These are phyloP conservation scores for Phenganax subtilis DNA, from an alignment of 92 coral and sea anemone species.

Conservation along the genomic window DNA sequence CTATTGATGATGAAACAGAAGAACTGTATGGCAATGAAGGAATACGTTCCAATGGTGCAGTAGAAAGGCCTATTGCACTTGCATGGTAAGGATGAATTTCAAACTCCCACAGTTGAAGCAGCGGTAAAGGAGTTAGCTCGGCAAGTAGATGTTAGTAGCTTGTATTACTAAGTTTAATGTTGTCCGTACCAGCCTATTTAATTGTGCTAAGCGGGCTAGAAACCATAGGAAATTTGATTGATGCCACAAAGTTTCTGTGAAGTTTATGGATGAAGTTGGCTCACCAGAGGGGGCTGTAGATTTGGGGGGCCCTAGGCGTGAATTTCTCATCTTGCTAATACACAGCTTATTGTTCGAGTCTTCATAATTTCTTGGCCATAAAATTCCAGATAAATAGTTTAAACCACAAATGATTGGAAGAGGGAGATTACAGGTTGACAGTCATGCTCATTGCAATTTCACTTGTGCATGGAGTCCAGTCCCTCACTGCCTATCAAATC, in stretches of 20 bases:
- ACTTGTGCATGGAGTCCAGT: constrained; percentile 30
- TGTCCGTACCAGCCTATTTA: constrained; percentile 18
- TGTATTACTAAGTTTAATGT: constrained; percentile 40
- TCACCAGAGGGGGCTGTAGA: constrained; percentile 35
- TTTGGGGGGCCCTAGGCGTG: constrained; percentile 40
- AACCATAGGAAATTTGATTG: background rate
- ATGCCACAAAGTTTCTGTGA: constrained; percentile 32
- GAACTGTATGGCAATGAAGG: constrained; percentile 30
- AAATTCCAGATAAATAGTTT: constrained; percentile 14
- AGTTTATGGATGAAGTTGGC: constrained; percentile 36
- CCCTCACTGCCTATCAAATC: constrained; percentile 31
- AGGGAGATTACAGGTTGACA: constrained; percentile 22
- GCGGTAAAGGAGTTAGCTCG: constrained; percentile 28
- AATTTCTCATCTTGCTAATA: constrained; percentile 30
- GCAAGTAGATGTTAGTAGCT: constrained; percentile 22
- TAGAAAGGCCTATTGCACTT: background rate
- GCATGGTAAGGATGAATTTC: background rate
- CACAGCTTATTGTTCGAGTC: constrained; percentile 32
- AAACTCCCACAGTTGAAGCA: constrained; percentile 31
- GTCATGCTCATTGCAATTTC: constrained; percentile 26
- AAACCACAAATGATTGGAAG: constrained; percentile 35
- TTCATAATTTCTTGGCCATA: constrained; percentile 24
- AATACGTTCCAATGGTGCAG: constrained; percentile 13
- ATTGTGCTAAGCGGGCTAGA: constrained; percentile 14
- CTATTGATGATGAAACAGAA: constrained; percentile 24